Conservation (phyloP, 1,140 invertebrate species). For the Aphelenchoides fujianensis region DNA sequence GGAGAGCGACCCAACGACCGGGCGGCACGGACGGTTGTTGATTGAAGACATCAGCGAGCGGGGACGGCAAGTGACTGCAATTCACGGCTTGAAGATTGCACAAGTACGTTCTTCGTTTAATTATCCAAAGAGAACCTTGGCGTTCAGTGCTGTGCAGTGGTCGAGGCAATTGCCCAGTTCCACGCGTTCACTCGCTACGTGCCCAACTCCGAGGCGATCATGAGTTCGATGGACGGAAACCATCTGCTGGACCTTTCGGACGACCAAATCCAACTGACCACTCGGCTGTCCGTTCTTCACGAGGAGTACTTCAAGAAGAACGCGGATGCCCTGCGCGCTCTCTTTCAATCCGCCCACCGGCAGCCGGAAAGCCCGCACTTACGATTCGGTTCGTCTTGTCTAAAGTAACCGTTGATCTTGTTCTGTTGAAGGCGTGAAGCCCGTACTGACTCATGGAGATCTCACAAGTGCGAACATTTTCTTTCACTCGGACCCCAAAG, state of each 20-base stretch:
- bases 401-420: neutral
- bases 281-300: neutral
- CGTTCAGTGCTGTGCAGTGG: conserved; percentile 11
- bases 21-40: conserved; percentile 8
- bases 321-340: neutral
- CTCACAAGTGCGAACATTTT: neutral
- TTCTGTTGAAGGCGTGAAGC: conserved; percentile 20
- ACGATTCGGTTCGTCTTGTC: neutral
- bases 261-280: conserved; percentile 4
- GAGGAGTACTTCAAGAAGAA: conserved; percentile 11
- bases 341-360: neutral
- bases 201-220: conserved; percentile 5
- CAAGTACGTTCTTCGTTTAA: neutral
- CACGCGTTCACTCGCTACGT: conserved; percentile 9
- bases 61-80: neutral
- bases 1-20: neutral
- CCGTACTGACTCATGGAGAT: conserved; percentile 8
- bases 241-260: neutral
- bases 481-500: conserved; percentile 2
- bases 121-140: neutral
- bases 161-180: conserved; percentile 15
- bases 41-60: neutral
- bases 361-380: conserved; percentile 3
- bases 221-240: conserved; percentile 6
- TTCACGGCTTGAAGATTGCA: conserved; percentile 4